Conservation (phyloP, 2,113 vertebrate species). For the Garra rufa region DNA sequence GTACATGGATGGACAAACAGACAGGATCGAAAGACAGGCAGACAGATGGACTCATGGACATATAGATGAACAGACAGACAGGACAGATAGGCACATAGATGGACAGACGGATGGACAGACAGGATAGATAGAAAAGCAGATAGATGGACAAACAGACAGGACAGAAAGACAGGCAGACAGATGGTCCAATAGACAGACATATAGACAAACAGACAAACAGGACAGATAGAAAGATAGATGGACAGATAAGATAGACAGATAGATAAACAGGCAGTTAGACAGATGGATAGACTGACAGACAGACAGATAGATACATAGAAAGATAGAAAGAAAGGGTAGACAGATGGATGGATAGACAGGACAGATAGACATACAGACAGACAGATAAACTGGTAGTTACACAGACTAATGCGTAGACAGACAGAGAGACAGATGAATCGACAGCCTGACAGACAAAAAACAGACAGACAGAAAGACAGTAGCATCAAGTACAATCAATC, state of each 20-base stretch:
- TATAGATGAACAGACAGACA: no score
- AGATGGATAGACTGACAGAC: not conserved
- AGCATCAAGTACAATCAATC: not conserved
- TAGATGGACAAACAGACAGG: not conserved
- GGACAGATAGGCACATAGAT: no score
- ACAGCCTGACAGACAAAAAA: no score
- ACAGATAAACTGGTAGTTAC: no score
- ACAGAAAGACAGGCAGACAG: not conserved
- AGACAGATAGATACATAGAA: not conserved
- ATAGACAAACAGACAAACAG: no score
- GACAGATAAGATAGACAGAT: not conserved
- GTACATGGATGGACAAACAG: no score
- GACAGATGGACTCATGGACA: no score
- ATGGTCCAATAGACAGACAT: not conserved
- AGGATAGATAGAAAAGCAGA: not conserved
- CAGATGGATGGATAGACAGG: not conserved
- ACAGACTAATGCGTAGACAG: not conserved
- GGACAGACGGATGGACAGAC: not conserved
- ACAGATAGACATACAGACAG: not conserved
- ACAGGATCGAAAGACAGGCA: no score
- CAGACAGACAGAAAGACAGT: not conserved
- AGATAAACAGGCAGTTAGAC: accelerated
- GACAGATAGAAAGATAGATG: not conserved
- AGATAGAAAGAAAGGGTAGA: not conserved
- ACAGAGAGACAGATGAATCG: not conserved